These are phyloP conservation scores for Anthoscopus minutus DNA, from an alignment of 2,113 vertebrate genomes.

Conservation along the genomic window DNA sequence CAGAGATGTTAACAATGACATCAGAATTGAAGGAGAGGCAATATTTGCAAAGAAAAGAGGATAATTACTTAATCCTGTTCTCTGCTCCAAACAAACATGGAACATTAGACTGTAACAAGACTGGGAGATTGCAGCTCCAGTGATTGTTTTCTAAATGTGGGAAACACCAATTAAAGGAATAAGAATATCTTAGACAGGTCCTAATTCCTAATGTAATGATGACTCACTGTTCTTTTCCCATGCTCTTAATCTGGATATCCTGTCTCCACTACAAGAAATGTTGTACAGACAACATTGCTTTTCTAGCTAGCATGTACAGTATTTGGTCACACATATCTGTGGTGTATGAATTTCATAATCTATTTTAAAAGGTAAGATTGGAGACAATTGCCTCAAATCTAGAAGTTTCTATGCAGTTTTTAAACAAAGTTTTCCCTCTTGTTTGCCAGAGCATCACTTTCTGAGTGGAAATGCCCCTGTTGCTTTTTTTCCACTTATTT, in stretches of 20 bases:
- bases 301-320: not conserved
- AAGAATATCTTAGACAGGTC: not conserved
- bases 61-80: not conserved
- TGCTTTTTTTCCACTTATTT: accelerated
- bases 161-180: not conserved
- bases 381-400: not conserved
- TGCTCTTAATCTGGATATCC: not conserved
- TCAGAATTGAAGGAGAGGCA: not conserved
- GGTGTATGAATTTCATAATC: not conserved
- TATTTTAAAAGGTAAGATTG: not conserved
- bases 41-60: not conserved
- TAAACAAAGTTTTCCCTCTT: not conserved
- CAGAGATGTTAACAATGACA: not conserved
- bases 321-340: not conserved
- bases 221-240: not conserved
- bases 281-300: not conserved
- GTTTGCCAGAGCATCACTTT: not conserved
- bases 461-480: not conserved
- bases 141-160: not conserved
- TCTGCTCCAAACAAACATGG: not conserved
- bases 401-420: not conserved
- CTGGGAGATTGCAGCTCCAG: not conserved
- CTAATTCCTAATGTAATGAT: not conserved
- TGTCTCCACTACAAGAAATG: not conserved
- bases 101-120: not conserved